Percentiles rank a stretch among this genome's conserved stretches.
Evolutionary conservation across 2,797 vertebrate genomes (phyloP).

Genomic region (Meriones psammophilus): DNA sequence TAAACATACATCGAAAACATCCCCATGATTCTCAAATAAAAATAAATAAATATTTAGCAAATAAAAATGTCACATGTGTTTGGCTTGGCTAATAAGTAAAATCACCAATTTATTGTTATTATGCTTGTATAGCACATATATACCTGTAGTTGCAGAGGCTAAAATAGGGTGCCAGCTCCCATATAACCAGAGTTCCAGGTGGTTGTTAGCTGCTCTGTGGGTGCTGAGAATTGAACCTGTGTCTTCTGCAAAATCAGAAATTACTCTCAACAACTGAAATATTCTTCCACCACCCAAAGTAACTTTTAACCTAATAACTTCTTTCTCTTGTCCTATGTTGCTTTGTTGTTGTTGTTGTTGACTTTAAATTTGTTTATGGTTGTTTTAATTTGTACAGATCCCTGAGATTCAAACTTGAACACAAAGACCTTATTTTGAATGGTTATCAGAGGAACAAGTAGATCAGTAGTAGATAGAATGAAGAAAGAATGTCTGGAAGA

Average conservation of each 20-base stretch:
- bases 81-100: neutral
- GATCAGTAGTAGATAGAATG: neutral
- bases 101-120: too few relatives aligned
- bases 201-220: too few relatives aligned
- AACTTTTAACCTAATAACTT: neutral
- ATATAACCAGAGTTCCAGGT: neutral
- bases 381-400: neutral
- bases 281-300: neutral
- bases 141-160: neutral
- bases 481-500: neutral
- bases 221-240: neutral
- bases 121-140: neutral
- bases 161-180: neutral
- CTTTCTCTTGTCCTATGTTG: neutral
- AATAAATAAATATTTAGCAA: neutral
- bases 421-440: neutral
- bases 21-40: neutral
- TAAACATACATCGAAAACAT: neutral
- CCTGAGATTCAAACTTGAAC: neutral
- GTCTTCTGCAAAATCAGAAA: neutral
- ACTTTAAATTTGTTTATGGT: too few relatives aligned
- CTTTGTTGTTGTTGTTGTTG: neutral
- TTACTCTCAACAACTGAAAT: rapidly evolving
- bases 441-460: neutral
- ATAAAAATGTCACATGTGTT: neutral